These are phyloP conservation scores for Apostichopus japonicus DNA, from an alignment of 35 echinoderm and acorn worm genomes.

Conservation along the genomic window DNA sequence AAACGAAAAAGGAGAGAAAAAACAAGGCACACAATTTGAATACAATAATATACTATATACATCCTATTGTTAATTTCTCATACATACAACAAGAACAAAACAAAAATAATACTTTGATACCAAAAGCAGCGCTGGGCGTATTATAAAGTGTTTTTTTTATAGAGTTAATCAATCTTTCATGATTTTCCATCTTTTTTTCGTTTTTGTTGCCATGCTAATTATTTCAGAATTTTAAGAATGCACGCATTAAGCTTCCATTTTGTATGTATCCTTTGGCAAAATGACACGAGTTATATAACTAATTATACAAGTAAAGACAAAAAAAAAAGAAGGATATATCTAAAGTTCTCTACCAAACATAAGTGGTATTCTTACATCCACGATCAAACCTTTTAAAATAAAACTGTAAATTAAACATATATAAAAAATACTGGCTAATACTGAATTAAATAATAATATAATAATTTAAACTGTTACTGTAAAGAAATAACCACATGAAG, in stretches of 20 bases:
- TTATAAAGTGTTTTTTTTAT: not conserved
- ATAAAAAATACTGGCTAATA: too few species aligned
- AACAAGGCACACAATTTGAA: not conserved
- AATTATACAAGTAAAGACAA: too few species aligned
- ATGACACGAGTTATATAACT: too few species aligned
- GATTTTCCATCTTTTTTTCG: not conserved
- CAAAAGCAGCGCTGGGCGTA: not conserved
- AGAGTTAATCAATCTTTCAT: not conserved
- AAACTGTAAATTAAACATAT: too few species aligned
- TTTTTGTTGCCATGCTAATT: not conserved
- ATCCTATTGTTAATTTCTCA: not conserved
- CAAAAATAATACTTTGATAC: not conserved
- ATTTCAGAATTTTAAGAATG: constrained; percentile 1
- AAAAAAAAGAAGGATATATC: too few species aligned
- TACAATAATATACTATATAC: constrained; percentile 1
- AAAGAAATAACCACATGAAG: too few species aligned
- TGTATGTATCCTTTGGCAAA: too few species aligned
- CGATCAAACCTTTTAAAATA: too few species aligned
- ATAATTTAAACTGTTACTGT: too few species aligned
- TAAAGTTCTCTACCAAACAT: too few species aligned
- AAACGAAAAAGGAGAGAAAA: not conserved
- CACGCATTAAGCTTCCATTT: not conserved
- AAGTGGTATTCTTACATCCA: too few species aligned
- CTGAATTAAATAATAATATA: too few species aligned
- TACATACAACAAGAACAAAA: not conserved